A percentile compares a stretch with the other conserved stretches of the same genome.
Conservation (phyloP, 2,888 invertebrate genomes). For the Pilophorus perplexus region DNA sequence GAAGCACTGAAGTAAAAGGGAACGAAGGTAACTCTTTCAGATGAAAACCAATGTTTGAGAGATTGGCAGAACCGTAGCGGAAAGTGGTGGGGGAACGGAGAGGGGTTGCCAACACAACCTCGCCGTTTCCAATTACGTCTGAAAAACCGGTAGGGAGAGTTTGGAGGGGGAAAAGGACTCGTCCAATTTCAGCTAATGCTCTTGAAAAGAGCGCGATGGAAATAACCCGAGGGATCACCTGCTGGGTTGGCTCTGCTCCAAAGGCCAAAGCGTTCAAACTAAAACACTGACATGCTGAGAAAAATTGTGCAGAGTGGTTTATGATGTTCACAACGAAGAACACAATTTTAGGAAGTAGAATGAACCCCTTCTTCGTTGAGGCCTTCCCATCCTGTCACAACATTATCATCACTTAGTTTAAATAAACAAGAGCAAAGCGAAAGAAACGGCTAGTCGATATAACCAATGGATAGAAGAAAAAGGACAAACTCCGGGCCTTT, state of each 20-base stretch:
- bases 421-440: too few relatives aligned
- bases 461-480: too few relatives aligned
- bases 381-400: too few relatives aligned
- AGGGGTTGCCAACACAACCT: constrained; percentile 38
- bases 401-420: too few relatives aligned
- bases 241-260: neutral
- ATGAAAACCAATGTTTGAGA: constrained; percentile 41
- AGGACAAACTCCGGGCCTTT: too few relatives aligned
- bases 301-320: too few relatives aligned
- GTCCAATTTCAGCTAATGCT: constrained; percentile 40
- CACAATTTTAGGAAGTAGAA: too few relatives aligned
- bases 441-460: too few relatives aligned
- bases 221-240: constrained; percentile 19
- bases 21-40: constrained; percentile 36
- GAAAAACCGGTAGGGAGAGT: neutral
- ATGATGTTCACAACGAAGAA: too few relatives aligned
- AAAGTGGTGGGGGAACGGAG: neutral
- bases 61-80: constrained; percentile 28
- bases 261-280: too few relatives aligned
- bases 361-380: too few relatives aligned
- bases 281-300: too few relatives aligned
- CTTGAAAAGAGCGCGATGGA: constrained; percentile 39
- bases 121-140: constrained; percentile 39
- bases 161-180: constrained; percentile 10
- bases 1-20: neutral